Percentiles rank a stretch among this genome's conserved stretches.
Conservation (phyloP, 2,888 invertebrate genomes). For the Frankliniella intonsa region DNA sequence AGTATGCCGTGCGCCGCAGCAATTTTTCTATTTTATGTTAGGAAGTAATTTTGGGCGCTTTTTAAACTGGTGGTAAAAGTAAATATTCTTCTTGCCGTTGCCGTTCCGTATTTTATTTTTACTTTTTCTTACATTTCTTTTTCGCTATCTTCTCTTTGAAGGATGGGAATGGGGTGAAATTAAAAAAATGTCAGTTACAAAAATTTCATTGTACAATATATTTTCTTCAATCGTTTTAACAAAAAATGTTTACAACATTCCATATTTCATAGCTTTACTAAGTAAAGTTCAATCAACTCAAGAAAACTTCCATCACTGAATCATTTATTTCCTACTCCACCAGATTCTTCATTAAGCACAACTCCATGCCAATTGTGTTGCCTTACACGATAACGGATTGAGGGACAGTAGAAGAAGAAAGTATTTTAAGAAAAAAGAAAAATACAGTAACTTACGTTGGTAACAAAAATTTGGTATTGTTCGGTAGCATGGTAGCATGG, state of each 20-base stretch:
- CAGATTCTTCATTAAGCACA: background rate
- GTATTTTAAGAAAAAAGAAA: constrained; percentile 8
- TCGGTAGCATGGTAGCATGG: constrained; percentile 20
- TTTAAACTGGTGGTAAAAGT: too few relatives aligned
- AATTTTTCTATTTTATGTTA: background rate
- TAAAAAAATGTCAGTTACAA: background rate
- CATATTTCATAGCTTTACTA: constrained; percentile 3
- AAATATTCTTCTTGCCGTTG: too few relatives aligned
- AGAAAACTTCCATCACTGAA: background rate
- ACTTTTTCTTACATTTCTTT: too few relatives aligned
- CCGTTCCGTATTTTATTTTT: too few relatives aligned
- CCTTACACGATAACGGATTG: constrained; percentile 20
- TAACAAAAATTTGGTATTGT: constrained; percentile 25
- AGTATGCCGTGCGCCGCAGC: background rate
- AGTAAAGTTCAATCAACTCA: background rate
- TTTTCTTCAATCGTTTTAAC: background rate
- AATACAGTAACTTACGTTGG: constrained; percentile 17
- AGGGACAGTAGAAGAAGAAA: constrained; percentile 20
- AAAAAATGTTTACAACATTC: constrained; percentile 23
- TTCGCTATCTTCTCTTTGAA: too few relatives aligned
- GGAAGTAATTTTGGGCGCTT: background rate
- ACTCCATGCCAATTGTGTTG: constrained; percentile 7
- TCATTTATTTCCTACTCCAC: constrained; percentile 6
- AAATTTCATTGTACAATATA: constrained; percentile 27
- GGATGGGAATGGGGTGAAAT: too few relatives aligned